These are phyloP conservation scores for Pseudachorutes palmiensis DNA, from an alignment of 1,140 invertebrate genomes.

Conservation along the genomic window DNA sequence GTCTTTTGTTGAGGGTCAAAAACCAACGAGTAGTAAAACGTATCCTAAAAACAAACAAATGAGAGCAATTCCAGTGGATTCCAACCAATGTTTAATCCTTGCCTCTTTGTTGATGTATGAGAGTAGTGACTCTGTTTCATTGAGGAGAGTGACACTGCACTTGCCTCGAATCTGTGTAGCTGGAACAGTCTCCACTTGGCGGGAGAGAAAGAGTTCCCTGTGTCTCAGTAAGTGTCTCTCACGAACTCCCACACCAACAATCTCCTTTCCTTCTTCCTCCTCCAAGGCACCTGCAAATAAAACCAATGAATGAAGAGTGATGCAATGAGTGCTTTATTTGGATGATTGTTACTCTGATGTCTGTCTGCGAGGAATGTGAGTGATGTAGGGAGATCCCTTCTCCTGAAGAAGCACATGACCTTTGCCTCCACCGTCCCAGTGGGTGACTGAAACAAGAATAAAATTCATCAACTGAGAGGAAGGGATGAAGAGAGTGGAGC, in stretches of 20 bases:
- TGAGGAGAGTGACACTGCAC: constrained; percentile 94
- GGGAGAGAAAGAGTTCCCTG: constrained; percentile 92
- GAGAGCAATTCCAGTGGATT: too few species aligned
- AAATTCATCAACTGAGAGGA: background rate
- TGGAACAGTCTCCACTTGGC: constrained; percentile 94
- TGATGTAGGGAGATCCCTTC: constrained; percentile 86
- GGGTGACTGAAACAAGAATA: constrained; percentile 56
- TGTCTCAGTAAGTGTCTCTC: constrained; percentile 93
- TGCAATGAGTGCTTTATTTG: too few species aligned
- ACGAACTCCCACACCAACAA: constrained; percentile 52
- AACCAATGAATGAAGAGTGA: background rate
- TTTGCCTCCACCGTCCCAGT: constrained; percentile 98
- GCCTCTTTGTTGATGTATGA: constrained; percentile 96
- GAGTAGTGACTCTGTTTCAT: constrained; percentile 91
- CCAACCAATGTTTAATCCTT: too few species aligned
- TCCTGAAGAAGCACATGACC: constrained; percentile 97
- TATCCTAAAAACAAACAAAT: constrained; percentile 59
- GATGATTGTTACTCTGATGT: constrained; percentile 97
- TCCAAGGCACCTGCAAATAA: constrained; percentile 51
- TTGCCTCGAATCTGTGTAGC: constrained; percentile 98
- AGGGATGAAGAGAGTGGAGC: background rate
- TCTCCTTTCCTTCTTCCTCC: constrained; percentile 46
- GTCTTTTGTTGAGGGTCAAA: constrained; percentile 99
- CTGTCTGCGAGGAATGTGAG: constrained; percentile 94
- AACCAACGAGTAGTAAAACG: constrained; percentile 98